These are phyloP conservation scores for Elanus axillaris DNA, from an alignment of 2,113 vertebrate genomes.

Conservation along the genomic window DNA sequence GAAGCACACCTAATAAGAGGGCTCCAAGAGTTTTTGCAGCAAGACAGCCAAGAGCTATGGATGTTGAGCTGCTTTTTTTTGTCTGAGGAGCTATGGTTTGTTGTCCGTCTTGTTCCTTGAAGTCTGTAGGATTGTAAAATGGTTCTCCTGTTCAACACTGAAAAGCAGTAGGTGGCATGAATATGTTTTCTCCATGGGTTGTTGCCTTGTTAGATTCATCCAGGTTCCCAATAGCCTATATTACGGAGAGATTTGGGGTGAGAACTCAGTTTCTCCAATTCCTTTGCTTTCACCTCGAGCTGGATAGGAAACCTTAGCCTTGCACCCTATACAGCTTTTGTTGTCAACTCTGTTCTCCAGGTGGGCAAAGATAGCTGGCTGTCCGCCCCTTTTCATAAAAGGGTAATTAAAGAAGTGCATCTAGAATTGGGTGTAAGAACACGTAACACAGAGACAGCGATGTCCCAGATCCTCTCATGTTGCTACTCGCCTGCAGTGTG, in stretches of 20 bases:
- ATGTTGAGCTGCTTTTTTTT: neutral
- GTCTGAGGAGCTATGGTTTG: neutral
- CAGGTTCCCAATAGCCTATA: neutral
- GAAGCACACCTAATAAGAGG: neutral
- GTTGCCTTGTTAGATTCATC: neutral
- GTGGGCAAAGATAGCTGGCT: neutral
- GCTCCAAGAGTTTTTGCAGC: neutral
- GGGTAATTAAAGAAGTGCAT: neutral
- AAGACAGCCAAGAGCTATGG: neutral
- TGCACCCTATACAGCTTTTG: neutral
- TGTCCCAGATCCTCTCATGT: neutral
- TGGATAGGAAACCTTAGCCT: neutral
- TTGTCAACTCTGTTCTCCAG: neutral
- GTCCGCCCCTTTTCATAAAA: neutral
- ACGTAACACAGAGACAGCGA: accelerated
- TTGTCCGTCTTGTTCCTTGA: neutral
- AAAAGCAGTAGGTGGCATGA: neutral
- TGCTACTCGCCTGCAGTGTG: accelerated
- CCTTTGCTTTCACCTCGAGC: neutral
- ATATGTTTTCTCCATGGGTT: neutral
- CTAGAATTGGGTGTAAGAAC: neutral
- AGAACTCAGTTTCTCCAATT: neutral
- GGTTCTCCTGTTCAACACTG: neutral
- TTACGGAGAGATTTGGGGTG: neutral
- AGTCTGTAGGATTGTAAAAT: neutral